Conservation (phyloP, 2,888 invertebrate species). For the Papilio protenor region DNA sequence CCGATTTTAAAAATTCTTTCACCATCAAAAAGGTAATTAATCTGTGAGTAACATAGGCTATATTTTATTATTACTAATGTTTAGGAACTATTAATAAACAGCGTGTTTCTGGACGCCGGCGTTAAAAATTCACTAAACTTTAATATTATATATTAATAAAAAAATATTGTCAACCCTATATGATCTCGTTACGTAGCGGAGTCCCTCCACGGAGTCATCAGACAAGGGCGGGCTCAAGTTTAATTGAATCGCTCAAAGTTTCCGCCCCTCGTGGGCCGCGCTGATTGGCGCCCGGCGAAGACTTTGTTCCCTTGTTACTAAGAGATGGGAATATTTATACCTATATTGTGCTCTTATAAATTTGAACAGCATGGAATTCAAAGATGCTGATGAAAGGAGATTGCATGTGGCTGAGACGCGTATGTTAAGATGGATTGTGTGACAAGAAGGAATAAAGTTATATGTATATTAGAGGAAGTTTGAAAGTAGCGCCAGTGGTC, state of each 20-base stretch:
- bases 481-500: too few relatives aligned
- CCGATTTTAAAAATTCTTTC: too few relatives aligned
- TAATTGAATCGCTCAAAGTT: slow-evolving; percentile 83
- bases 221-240: slow-evolving; percentile 82
- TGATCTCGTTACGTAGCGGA: slow-evolving; percentile 73
- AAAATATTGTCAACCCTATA: slow-evolving; percentile 60
- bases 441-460: too few relatives aligned
- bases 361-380: not conserved
- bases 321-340: slow-evolving; percentile 20
- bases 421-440: too few relatives aligned
- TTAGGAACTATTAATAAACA: too few relatives aligned
- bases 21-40: too few relatives aligned
- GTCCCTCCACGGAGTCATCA: slow-evolving; percentile 78
- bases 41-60: too few relatives aligned
- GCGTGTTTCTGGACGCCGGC: too few relatives aligned
- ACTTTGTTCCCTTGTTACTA: slow-evolving; percentile 70
- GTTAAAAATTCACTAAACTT: too few relatives aligned
- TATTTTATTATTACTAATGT: too few relatives aligned
- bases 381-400: not conserved
- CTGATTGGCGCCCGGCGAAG: slow-evolving; percentile 77
- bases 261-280: slow-evolving; percentile 70
- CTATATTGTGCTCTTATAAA: not conserved
- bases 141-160: not conserved
- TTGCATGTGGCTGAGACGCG: too few relatives aligned
- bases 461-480: too few relatives aligned